phyloP scores from a whole-genome alignment of 2,113 vertebrate genomes.

The Opisthocomus hoazin region DNA sequence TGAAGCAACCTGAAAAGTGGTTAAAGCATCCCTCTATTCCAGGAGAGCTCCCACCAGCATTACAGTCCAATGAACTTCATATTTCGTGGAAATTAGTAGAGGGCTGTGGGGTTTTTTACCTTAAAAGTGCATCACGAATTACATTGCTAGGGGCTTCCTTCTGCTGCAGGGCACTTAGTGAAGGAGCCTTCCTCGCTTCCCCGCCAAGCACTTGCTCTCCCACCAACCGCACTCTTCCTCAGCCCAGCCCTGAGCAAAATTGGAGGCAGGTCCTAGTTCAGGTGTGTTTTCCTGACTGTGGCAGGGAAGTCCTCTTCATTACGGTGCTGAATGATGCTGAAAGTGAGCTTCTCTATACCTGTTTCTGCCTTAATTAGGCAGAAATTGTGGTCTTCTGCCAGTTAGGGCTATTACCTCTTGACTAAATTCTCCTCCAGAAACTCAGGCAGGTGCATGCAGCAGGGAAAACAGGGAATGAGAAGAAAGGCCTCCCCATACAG shows the following conservation, averaged over 20 bases:
- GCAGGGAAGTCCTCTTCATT: background rate
- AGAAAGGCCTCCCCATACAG: background rate
- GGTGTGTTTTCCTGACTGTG: background rate
- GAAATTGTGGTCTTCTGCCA: background rate
- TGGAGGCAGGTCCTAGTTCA: background rate
- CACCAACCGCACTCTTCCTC: background rate
- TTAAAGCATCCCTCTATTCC: background rate
- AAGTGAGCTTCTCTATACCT: background rate
- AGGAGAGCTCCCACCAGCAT: background rate
- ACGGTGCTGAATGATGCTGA: background rate
- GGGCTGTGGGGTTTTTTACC: background rate
- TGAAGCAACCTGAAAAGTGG: background rate
- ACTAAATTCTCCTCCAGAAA: background rate
- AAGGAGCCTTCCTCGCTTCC: too few relatives aligned
- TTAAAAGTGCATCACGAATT: background rate
- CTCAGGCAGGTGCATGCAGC: background rate
- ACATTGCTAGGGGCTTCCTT: background rate
- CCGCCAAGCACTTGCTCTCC: background rate
- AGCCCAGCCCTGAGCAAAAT: background rate
- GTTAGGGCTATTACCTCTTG: background rate
- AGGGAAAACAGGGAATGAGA: background rate
- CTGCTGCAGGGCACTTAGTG: background rate
- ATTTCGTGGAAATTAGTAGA: background rate
- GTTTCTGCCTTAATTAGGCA: background rate
- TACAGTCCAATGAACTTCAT: background rate